Base-by-base conservation (phyloP, 2,888 invertebrate species). In the Sturmia bella region DNA sequence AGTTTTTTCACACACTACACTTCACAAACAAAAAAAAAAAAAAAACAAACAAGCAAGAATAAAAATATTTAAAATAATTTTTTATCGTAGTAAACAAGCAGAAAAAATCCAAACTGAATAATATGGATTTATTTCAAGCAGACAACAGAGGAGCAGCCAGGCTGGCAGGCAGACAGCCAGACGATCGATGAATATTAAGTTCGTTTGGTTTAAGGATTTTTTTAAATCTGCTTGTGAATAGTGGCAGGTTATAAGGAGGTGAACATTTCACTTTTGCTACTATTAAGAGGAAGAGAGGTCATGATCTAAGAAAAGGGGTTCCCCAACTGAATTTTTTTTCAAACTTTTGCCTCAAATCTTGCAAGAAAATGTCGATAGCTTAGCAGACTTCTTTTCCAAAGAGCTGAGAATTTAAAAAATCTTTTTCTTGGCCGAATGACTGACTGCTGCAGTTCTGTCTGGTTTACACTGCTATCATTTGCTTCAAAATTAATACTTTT, bases 51-150 rank as follows among this genome's bases (percentile, higher is more conserved):
- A 43, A 19, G 17, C 17, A 70, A 24, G 63, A 57, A 63, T 27
- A 56, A 63, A 77, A 64, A 70, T 56, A 43, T 64, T 48, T 13
- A 72, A 32, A 57, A 77, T 61, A 63, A 73, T 81, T 78, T 77
- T n/a, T 81, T 73, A 68, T 70, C 54, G 66, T 56, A 73, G 77
- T 77, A 77, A 77, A 73, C 77, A 81, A 81, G 69, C 64, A 68
- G 68, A 63, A 81, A 77, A 76, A 61, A 41, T 64, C 56, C 56
- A 52, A 78, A 81, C 68, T 76, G 77, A 81, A 77, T 76, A 72
- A 81, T 69, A 73, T 73, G 81, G 63, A 81, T 74, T 78, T 78
- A 77, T 81, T 63, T 81, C 63, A 61, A 64, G 66, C 32, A 61
- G 54, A 43, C 64, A 32, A 32, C 32, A 32, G 32, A 50, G 43